Base-by-base conservation (phyloP, 2,888 invertebrate species). In the Phasia obesa region DNA sequence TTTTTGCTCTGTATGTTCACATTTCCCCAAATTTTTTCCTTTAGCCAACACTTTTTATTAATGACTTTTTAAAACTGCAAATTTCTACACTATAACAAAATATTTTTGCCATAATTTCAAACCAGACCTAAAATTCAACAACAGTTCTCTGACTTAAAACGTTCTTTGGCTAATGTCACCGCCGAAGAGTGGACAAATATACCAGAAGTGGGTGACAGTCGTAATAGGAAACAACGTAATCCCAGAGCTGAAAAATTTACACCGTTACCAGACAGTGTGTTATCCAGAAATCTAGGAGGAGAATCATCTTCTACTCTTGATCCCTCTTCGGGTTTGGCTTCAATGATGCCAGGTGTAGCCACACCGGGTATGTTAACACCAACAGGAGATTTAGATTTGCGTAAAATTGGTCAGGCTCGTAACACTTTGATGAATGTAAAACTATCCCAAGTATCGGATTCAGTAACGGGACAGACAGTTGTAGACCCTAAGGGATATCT, bases 351-450 rank as follows among this genome's bases (percentile, higher is more conserved):
- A 15, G 97, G 97, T 1, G 95, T 96, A 19, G 93, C 95, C 81
- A 97, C 97, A 25, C 96, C 97, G 0, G 97, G 96, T 86, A 96
- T 96, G 96, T 90, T 97, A 75, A 96, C 97, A 21, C 96, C 96
- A 13, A 96, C 96, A 2, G 96, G 95, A 65, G 99, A 99, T 91
- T 94, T 99, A 90, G 99, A 99, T 93, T 93, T 99, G 87, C 94
- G 98, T 81, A 99, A 99, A 93, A 99, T 99, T 88, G 99, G 99
- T 4, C 98, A 99, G 92, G 99, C 99, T 0, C 94, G 99, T 90
- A 99, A 99, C 91, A 98, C 99, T 3, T 93, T 99, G 3, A 99
- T 99, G 99, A 98, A 98, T 89, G 99, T 99, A 0, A 99, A 99
- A 92, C 92, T 99, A 35, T 98, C 97, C 1, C 98, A 99, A 93